Base-by-base conservation (phyloP, 2,888 invertebrate species). In the Philopedon plagiatum region DNA sequence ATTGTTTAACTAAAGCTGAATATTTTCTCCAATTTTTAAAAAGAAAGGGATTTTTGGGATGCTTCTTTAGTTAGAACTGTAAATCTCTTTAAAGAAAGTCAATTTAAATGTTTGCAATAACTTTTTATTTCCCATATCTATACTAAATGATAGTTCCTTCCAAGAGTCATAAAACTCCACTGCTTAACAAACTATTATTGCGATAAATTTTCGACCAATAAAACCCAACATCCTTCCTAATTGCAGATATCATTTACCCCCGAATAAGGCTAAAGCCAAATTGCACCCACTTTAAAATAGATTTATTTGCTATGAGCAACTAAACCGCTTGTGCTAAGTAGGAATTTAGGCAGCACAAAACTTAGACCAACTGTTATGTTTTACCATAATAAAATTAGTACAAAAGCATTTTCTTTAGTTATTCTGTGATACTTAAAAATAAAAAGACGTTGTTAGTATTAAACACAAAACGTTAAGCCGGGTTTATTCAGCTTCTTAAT, bases 171-270 rank as follows among this genome's bases (percentile, higher is more conserved):
- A 69, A 8, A 29, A 69, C 46, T 69, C 51, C 46, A 32, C 7
- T 46, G 34, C 69, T 69, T 69, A 69, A 69, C 63, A 62, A 69
- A 69, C 69, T 56, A 69, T 69, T 62, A 69, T 69, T 37, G 34
- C 62, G 56, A 71, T 71, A 66, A 71, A 71, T 71, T 71, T 49
- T 54, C 61, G 15, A 56, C 65, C 71, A 56, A 71, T 71, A 71
- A 71, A 66, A 65, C 66, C 65, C 61, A 71, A 71, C 34, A 66
- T 66, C 66, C 66, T 34, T 54, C 61, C 56, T 71, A 71, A 71
- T 71, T 71, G 71, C 71, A 61, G 66, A 61, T 71, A 71, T 71
- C 71, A 71, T 71, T 71, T 71, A 71, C 66, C 65, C 56, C 61
- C 18, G 19, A 44, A 60, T 37, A 54, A 32, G 11, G 37, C 61